Evolutionary conservation across 2,888 invertebrate genomes (phyloP).

Genomic region (Ephialtes manifestator): DNA sequence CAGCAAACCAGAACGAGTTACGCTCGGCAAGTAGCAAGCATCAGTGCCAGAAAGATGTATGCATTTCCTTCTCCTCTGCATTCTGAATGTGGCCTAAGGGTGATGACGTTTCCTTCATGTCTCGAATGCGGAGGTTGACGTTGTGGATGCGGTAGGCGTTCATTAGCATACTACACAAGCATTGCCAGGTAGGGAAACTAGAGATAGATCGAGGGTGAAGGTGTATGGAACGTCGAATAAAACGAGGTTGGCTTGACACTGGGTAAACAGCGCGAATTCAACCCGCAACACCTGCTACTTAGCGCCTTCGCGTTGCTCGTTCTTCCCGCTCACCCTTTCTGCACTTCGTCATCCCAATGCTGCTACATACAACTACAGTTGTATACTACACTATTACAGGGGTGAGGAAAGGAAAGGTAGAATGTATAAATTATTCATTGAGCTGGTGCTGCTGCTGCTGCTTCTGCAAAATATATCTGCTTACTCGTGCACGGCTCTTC

Average conservation of each 20-base stretch:
- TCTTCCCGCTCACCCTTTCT: constrained; percentile 42
- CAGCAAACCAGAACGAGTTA: constrained; percentile 3
- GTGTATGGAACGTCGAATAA: constrained; percentile 56
- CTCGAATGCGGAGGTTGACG: constrained; percentile 37
- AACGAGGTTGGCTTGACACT: constrained; percentile 60
- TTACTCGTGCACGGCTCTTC: constrained; percentile 58
- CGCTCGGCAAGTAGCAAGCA: constrained; percentile 20
- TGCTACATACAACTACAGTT: constrained; percentile 36
- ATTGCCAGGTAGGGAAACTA: constrained; percentile 63
- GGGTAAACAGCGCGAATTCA: constrained; percentile 71
- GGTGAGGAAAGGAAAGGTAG: constrained; percentile 63
- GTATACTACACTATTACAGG: constrained; percentile 32
- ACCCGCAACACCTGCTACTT: constrained; percentile 73
- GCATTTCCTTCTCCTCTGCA: constrained; percentile 39
- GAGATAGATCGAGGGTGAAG: constrained; percentile 25
- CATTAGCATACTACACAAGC: constrained; percentile 74
- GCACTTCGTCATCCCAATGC: constrained; percentile 40
- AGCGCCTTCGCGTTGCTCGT: constrained; percentile 59
- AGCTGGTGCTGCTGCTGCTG: constrained; percentile 57
- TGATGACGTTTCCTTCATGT: constrained; percentile 58
- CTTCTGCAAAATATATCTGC: constrained; percentile 65
- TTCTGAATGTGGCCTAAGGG: constrained; percentile 16
- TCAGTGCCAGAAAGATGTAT: constrained; percentile 24
- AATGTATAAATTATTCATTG: constrained; percentile 72
- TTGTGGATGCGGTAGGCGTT: constrained; percentile 58